These are phyloP conservation scores for Athripsodes cinereus DNA, from an alignment of 2,888 invertebrate species.

Conservation along the genomic window DNA sequence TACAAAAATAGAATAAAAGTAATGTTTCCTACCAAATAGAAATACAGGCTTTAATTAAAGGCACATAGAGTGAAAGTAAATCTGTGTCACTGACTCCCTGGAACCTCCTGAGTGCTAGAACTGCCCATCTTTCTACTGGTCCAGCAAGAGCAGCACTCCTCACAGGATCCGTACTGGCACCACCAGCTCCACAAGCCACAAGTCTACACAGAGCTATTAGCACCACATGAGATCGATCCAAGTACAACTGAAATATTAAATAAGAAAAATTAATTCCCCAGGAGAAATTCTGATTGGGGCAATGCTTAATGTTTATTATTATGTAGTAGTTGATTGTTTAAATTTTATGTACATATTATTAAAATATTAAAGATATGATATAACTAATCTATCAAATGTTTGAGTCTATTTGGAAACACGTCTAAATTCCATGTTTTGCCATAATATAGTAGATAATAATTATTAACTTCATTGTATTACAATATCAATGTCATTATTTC, in stretches of 20 bases:
- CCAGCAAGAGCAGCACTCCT: slow-evolving; percentile 50
- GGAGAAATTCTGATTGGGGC: background rate
- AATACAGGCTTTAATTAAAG: slow-evolving; percentile 60
- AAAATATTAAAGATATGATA: too few species aligned
- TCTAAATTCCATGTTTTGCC: too few species aligned
- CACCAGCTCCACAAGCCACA: slow-evolving; percentile 55
- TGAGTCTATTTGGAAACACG: too few species aligned
- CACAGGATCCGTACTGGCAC: slow-evolving; percentile 39
- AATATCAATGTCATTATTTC: too few species aligned
- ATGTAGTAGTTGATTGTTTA: too few species aligned
- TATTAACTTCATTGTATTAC: too few species aligned
- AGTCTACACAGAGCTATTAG: slow-evolving; percentile 59
- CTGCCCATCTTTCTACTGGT: slow-evolving; percentile 61
- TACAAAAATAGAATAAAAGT: too few species aligned
- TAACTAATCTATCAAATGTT: too few species aligned
- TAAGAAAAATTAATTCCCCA: background rate
- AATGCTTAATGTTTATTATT: too few species aligned
- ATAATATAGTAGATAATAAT: too few species aligned
- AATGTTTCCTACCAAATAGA: slow-evolving; percentile 51
- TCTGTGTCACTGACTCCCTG: slow-evolving; percentile 68
- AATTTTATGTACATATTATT: background rate
- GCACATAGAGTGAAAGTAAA: slow-evolving; percentile 60
- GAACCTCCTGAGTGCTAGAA: slow-evolving; percentile 62
- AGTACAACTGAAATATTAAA: slow-evolving; percentile 25
- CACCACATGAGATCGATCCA: slow-evolving; percentile 63